phyloP scores from a whole-genome alignment of 2,113 vertebrate genomes.

The Phainopepla nitens region DNA sequence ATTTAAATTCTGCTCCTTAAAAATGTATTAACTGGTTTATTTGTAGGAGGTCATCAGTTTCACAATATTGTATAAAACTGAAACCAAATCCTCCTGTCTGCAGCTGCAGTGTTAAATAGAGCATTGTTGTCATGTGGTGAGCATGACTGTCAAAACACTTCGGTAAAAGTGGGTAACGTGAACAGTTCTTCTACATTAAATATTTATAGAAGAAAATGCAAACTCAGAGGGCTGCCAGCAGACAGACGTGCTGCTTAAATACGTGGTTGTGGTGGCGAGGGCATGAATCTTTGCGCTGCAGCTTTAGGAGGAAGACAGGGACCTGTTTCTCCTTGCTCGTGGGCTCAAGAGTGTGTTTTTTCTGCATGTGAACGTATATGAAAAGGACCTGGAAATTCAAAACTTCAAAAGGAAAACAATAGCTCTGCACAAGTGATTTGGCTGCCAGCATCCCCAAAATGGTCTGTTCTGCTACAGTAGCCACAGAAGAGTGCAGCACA shows the following conservation, averaged over 20 bases:
- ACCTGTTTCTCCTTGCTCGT: neutral
- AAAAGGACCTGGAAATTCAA: neutral
- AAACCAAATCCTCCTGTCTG: conserved; percentile 46
- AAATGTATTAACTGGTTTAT: conserved; percentile 14
- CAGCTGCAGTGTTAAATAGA: conserved; percentile 62
- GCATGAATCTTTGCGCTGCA: accelerated
- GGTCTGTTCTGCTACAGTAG: neutral
- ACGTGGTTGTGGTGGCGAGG: neutral
- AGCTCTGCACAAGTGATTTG: neutral
- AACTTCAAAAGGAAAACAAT: neutral
- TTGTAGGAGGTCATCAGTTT: conserved; percentile 24
- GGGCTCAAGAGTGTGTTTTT: neutral
- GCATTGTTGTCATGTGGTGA: conserved; percentile 53
- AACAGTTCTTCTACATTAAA: conserved; percentile 51
- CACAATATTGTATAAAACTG: conserved; percentile 39
- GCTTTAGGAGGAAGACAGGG: neutral
- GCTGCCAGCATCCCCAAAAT: neutral
- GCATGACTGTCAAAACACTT: conserved; percentile 66
- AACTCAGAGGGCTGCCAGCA: conserved; percentile 40
- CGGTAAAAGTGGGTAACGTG: conserved; percentile 34
- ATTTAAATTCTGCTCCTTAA: conserved; percentile 4
- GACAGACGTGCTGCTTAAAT: neutral
- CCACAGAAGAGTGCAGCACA: neutral
- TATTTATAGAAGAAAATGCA: conserved; percentile 61
- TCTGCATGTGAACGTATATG: neutral